Percentiles rank a stretch among this genome's conserved stretches.
Evolutionary conservation across 2,113 vertebrate species (phyloP).

Genomic region (Alethe diademata): DNA sequence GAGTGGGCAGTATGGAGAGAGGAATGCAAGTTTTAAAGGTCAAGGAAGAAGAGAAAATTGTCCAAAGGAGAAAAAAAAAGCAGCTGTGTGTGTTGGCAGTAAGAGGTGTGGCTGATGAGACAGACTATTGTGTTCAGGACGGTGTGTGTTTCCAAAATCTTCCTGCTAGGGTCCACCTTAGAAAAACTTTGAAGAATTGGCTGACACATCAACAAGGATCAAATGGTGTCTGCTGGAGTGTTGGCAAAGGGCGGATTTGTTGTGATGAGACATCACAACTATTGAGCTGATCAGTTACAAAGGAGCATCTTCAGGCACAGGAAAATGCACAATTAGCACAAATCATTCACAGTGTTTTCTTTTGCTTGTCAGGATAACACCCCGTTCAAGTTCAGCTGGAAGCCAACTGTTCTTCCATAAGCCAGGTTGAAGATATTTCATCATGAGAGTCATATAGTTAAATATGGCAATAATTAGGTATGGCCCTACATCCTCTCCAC

Average conservation of each 20-base stretch:
- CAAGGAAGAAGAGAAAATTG: slow-evolving; percentile 8
- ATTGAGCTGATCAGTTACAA: neutral
- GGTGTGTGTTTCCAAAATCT: neutral
- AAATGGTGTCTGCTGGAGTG: neutral
- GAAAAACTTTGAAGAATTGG: neutral
- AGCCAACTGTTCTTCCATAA: neutral
- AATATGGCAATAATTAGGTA: neutral
- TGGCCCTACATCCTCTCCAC: neutral
- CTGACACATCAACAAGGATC: neutral
- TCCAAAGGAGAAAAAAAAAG: neutral
- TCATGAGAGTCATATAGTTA: neutral
- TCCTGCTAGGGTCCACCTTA: neutral
- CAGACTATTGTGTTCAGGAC: neutral
- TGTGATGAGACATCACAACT: neutral
- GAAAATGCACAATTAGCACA: neutral
- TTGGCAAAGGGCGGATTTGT: neutral
- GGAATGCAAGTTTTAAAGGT: neutral
- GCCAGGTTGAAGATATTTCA: neutral
- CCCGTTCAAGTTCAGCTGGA: neutral
- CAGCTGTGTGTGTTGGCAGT: neutral
- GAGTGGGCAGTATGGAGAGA: neutral
- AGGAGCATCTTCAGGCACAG: neutral
- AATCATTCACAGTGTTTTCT: neutral
- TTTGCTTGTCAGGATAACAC: neutral
- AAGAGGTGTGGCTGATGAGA: neutral